Evolutionary conservation across 2,797 vertebrate species (phyloP), one percentile per base, ranked within the genome.

Genomic region (Choloepus didactylus): DNA sequence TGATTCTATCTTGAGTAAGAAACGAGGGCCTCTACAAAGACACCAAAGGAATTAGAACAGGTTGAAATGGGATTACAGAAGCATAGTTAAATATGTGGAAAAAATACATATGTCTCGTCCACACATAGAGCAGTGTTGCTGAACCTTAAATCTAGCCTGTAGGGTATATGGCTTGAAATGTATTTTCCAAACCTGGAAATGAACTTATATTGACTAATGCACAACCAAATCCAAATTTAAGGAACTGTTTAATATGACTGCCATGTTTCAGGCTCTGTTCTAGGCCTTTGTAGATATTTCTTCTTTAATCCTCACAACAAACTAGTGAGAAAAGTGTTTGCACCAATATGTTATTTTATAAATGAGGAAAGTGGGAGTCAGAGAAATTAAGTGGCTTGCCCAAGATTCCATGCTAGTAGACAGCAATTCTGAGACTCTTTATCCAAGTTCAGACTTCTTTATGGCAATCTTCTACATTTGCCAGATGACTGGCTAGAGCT

Each of bases 181-280:
- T 15, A 16, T 51, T 94, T 90, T 75, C 60, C 18, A 41, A 27
- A 75, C 67, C 80, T 56, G 18, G 18, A 86, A 27, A 35, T 87
- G 9, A 25, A 23, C 44, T 94, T 54, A 38, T 62, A 23, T 56
- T 80, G 75, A 87, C 21, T 41, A 16, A 54, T 44, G 19, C 15
- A 85, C 3, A 79, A 44, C 69, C 35, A 87, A 15, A 89, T n/a
- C 59, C n/a, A 84, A 82, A 86, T 89, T 85, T 89, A 64, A 87
- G 44, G 85, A 77, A 73, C 29, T 60, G n/a, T 3, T 92, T 79
- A 73, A 67, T 6, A 0, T 6, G 11, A 79, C 10, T 6, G 5
- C 31, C 67, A 2, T 38, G 27, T 59, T 72, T 46, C 21, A 38
- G 51, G 12, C 23, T 89, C 27, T 49, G 12, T 18, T 69, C 44